Evolutionary conservation across 2,888 invertebrate species (phyloP).

Genomic region (Drosophila vallismaia): DNA sequence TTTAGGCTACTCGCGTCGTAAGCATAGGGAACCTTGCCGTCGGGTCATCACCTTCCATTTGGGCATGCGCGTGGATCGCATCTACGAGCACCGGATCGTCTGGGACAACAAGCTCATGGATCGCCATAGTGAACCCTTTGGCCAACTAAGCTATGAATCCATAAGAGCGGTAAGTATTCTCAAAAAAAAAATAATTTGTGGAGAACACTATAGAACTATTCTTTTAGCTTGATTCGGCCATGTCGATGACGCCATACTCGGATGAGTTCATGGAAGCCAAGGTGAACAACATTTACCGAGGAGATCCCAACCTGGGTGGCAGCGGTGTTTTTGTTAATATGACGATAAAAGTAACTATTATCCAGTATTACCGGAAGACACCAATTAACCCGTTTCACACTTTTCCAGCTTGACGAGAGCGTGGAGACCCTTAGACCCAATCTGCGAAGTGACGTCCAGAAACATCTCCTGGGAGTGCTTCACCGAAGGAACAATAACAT

Average conservation of each 20-base stretch:
- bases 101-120: slow-evolving; percentile 91
- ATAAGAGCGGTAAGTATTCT: slow-evolving; percentile 90
- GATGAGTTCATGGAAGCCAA: slow-evolving; percentile 92
- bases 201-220: not conserved
- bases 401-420: slow-evolving; percentile 88
- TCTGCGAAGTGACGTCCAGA: slow-evolving; percentile 91
- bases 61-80: slow-evolving; percentile 91
- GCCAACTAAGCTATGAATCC: slow-evolving; percentile 93
- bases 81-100: slow-evolving; percentile 91
- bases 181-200: not conserved
- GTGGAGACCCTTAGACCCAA: slow-evolving; percentile 88
- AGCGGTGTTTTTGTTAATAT: slow-evolving; percentile 93
- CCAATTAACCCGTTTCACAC: not conserved
- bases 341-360: slow-evolving; percentile 87
- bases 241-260: slow-evolving; percentile 96
- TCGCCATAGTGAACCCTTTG: slow-evolving; percentile 91
- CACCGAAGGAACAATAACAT: slow-evolving; percentile 93
- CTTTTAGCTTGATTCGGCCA: slow-evolving; percentile 93
- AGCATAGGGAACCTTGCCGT: slow-evolving; percentile 90
- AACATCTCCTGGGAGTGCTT: slow-evolving; percentile 92
- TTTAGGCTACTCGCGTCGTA: slow-evolving; percentile 87
- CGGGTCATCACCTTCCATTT: slow-evolving; percentile 91
- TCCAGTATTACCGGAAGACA: accelerated
- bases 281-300: slow-evolving; percentile 91
- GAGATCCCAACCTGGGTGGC: slow-evolving; percentile 88